Conservation (phyloP, 2,888 invertebrate genomes). For the Patella caerulea region DNA sequence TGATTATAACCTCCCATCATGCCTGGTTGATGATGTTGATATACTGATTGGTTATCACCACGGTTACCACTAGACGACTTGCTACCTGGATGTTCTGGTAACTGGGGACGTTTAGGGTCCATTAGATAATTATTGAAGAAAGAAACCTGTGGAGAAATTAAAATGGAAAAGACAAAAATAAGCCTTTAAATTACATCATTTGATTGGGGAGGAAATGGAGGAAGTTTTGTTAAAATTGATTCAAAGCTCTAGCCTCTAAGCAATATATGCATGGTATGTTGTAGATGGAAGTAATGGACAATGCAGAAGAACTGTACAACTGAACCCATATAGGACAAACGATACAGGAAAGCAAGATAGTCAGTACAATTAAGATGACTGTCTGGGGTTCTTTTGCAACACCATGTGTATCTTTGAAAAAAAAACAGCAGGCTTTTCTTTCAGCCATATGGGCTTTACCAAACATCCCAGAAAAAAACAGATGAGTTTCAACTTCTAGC, state of each 20-base stretch:
- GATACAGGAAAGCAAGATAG: too few relatives aligned
- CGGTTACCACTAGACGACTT: constrained; percentile 64
- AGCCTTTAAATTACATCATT: too few relatives aligned
- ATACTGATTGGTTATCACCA: constrained; percentile 28
- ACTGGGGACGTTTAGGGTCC: constrained; percentile 94
- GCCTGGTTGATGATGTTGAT: constrained; percentile 26
- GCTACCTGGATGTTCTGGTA: constrained; percentile 80
- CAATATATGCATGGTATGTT: too few relatives aligned
- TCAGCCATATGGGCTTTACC: neutral
- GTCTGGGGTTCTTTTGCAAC: too few relatives aligned
- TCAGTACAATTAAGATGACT: neutral
- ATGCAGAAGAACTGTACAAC: too few relatives aligned
- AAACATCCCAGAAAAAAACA: neutral
- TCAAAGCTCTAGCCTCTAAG: too few relatives aligned
- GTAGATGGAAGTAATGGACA: too few relatives aligned
- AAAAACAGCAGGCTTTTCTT: too few relatives aligned
- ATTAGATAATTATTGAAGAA: constrained; percentile 96
- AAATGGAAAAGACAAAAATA: neutral
- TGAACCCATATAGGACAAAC: too few relatives aligned
- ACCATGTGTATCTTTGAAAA: too few relatives aligned
- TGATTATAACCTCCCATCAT: constrained; percentile 57
- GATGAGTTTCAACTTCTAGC: neutral
- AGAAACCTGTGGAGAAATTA: constrained; percentile 76
- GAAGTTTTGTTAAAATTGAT: too few relatives aligned
- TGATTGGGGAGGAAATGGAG: too few relatives aligned